Percentiles rank a stretch among this genome's conserved stretches.
phyloP scores from a whole-genome alignment of 2,888 invertebrate genomes.

The Prenolepis imparis region DNA sequence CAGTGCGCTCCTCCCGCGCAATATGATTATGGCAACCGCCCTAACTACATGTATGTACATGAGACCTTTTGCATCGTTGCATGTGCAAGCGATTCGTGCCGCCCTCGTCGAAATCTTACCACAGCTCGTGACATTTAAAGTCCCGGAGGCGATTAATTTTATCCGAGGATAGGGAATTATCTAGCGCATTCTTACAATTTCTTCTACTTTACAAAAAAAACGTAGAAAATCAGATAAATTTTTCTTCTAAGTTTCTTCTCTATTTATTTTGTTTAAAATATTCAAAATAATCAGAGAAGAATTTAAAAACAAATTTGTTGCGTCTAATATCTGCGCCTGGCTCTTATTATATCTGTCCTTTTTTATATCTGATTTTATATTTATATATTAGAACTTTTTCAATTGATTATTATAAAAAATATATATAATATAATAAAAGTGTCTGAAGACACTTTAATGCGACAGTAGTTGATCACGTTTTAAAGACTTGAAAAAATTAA shows the following conservation, averaged over 20 bases:
- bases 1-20: background rate
- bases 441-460: background rate
- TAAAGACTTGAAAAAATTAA: background rate
- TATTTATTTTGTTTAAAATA: too few species aligned
- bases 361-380: too few species aligned
- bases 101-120: background rate
- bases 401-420: too few species aligned
- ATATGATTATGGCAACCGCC: constrained; percentile 15
- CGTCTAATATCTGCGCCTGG: too few species aligned
- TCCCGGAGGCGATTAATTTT: background rate
- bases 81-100: background rate
- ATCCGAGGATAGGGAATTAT: background rate
- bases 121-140: background rate
- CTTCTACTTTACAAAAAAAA: background rate
- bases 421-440: too few species aligned
- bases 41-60: background rate
- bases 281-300: too few species aligned
- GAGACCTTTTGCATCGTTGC: background rate
- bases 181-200: background rate
- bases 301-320: too few species aligned
- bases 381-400: too few species aligned
- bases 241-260: too few species aligned
- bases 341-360: too few species aligned
- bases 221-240: too few species aligned
- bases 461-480: background rate